Base-by-base conservation (phyloP, 2,113 vertebrate species). In the Alosa alosa region DNA sequence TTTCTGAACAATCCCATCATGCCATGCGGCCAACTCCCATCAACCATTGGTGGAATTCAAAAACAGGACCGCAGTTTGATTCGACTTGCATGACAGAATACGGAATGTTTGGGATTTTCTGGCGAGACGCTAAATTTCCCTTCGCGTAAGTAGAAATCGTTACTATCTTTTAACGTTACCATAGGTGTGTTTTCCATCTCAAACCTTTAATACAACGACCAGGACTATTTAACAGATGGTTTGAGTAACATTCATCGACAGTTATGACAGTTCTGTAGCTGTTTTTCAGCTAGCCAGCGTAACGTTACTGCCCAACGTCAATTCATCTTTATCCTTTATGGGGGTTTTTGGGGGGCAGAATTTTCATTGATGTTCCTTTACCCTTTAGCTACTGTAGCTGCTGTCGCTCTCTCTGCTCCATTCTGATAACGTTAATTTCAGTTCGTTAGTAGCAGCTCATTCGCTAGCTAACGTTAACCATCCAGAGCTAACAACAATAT, bases 31-130 rank as follows among this genome's bases (percentile, higher is more conserved):
- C 39, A 18, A 1, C 55, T 2, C 81, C 81, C 45, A n/a, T 18
- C 41, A 68, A 75, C 82, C 83, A 90, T 89, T 90, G 89, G 89
- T 82, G 39, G 31, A 41, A 86, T 90, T 90, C 89, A 88, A 90
- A 90, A 84, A 85, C 82, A 87, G 85, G 83, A n/a, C 68, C 82
- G 78, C 84, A 86, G 82, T 81, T 52, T 52, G 11, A 68, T 60
- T 44, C 46, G 55, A 78, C 10, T 36, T 39, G 18, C 3, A 22
- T 60, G 82, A 46, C 49, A 57, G 46, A 6, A 57, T 57, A 57
- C 18, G 15, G 60, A n/a, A 72, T 31, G 64, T 72, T 72, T 72
- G 64, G n/a, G 72, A 15, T 1, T 36, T 78, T 78, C 8, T 78
- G 11, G 10, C 5, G 10, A 78, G 72, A 78, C 31, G 64, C 25